phyloP scores from a whole-genome alignment of 2,797 vertebrate species.

The Molossus alvarezi region DNA sequence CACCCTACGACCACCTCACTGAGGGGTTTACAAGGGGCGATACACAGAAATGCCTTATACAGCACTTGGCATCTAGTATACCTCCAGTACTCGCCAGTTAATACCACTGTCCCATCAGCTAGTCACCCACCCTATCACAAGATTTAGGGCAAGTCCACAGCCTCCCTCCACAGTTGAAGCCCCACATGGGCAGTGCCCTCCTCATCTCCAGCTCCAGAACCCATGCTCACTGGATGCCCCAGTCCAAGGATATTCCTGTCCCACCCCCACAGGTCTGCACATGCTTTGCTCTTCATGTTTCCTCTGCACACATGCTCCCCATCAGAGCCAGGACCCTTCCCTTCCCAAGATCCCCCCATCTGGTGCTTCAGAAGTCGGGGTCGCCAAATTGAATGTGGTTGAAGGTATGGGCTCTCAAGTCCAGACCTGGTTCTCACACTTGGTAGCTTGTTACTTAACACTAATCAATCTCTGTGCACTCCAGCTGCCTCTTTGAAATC shows the following conservation, averaged over 20 bases:
- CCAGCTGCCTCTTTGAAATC: conserved; percentile 18
- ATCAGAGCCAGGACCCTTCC: background rate
- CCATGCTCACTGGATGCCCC: background rate
- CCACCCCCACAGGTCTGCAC: background rate
- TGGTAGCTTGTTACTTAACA: background rate
- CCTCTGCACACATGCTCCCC: background rate
- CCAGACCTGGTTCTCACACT: background rate
- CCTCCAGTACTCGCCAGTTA: background rate
- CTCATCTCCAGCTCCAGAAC: background rate
- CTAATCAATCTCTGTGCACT: background rate
- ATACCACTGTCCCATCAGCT: background rate
- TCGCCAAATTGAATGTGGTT: background rate
- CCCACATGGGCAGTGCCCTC: background rate
- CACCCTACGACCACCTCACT: background rate
- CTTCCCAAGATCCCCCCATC: background rate
- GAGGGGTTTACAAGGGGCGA: background rate
- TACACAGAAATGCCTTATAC: background rate
- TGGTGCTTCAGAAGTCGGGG: background rate
- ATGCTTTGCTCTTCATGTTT: background rate
- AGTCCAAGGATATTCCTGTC: background rate
- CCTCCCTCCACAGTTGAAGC: background rate
- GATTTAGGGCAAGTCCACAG: background rate
- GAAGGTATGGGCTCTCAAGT: background rate
- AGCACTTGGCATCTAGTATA: background rate
- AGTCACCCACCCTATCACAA: background rate